These are phyloP conservation scores for Drosophila tani DNA, from an alignment of 1,140 invertebrate genomes.

Conservation along the genomic window DNA sequence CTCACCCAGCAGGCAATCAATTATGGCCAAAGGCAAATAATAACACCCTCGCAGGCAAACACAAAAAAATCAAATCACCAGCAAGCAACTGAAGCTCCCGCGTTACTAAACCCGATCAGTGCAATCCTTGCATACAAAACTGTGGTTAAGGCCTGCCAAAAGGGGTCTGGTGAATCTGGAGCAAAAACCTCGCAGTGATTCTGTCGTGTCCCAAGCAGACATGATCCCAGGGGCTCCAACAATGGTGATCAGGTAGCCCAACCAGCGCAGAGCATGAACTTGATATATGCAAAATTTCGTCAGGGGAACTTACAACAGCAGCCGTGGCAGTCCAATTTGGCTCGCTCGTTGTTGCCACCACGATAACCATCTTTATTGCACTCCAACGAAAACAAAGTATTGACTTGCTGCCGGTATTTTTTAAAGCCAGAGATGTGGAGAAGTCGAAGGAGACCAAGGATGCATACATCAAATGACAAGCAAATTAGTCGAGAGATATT, in stretches of 20 bases:
- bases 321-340: constrained; percentile 64
- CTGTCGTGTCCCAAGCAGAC: constrained; percentile 56
- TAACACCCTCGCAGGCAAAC: constrained; percentile 59
- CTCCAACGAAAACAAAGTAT: constrained; percentile 53
- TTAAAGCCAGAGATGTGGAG: constrained; percentile 2
- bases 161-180: constrained; percentile 49
- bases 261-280: constrained; percentile 37
- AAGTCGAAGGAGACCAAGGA: constrained; percentile 35
- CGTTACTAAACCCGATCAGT: constrained; percentile 50
- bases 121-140: constrained; percentile 21
- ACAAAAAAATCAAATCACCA: neutral
- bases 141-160: constrained; percentile 20
- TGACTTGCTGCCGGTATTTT: constrained; percentile 49
- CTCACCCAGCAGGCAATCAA: constrained; percentile 47
- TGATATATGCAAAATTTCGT: constrained; percentile 66
- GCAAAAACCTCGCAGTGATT: constrained; percentile 49
- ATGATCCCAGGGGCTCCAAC: constrained; percentile 47
- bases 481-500: constrained; percentile 49
- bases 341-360: constrained; percentile 65
- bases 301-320: constrained; percentile 14
- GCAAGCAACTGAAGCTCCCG: constrained; percentile 50
- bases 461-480: constrained; percentile 72
- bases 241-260: constrained; percentile 56
- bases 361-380: constrained; percentile 67
- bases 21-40: constrained; percentile 55